Percentiles rank a stretch among this genome's conserved stretches.
Evolutionary conservation across 2,888 invertebrate genomes (phyloP).

Genomic region (Barypeithes pellucidus): DNA sequence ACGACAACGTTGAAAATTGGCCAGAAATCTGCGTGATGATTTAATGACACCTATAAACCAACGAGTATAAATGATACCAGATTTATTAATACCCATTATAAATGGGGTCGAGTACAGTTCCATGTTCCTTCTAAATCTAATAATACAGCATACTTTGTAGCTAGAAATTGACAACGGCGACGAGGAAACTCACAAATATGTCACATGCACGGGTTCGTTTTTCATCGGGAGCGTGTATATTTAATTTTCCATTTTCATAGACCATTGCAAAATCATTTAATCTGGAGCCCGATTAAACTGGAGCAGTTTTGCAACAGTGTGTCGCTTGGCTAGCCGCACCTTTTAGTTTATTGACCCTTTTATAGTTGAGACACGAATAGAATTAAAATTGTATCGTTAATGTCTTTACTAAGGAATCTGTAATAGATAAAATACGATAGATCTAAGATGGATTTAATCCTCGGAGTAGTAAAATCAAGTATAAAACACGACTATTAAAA

Average conservation of each 20-base stretch:
- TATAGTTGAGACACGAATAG: neutral
- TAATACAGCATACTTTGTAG: slow-evolving; percentile 10
- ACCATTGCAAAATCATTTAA: slow-evolving; percentile 27
- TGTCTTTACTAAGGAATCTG: neutral
- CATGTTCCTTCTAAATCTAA: slow-evolving; percentile 7
- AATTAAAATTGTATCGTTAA: neutral
- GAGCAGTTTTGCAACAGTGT: slow-evolving; percentile 23
- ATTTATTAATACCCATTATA: slow-evolving; percentile 8
- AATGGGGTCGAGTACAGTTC: neutral
- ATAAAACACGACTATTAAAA: no score
- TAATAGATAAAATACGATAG: neutral
- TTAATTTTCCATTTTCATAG: slow-evolving; percentile 22
- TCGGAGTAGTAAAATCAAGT: no score
- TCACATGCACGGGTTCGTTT: slow-evolving; percentile 22
- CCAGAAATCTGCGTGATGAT: slow-evolving; percentile 6
- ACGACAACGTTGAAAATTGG: neutral
- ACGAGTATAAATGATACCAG: neutral
- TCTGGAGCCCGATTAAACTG: slow-evolving; percentile 14
- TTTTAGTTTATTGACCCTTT: slow-evolving; percentile 25
- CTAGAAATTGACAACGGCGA: slow-evolving; percentile 10
- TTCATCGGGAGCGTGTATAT: slow-evolving; percentile 18
- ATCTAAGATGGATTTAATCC: no score
- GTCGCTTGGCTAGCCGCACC: slow-evolving; percentile 14
- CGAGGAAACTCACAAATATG: slow-evolving; percentile 23
- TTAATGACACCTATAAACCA: slow-evolving; percentile 1